Base-by-base conservation (phyloP, 1,140 invertebrate genomes). In the Atta texana region DNA sequence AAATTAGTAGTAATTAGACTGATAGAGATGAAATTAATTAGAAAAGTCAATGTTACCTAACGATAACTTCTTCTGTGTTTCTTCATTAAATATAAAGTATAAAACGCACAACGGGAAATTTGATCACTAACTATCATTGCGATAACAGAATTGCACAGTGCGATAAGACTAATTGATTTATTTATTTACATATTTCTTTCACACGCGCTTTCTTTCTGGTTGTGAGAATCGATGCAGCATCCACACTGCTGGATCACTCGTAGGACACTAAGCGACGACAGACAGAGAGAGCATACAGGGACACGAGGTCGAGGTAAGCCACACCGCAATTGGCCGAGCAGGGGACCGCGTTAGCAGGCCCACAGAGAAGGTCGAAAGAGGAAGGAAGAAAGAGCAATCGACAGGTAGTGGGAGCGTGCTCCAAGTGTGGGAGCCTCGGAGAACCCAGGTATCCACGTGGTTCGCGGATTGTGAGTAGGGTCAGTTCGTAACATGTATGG, bases 221-320 rank as follows among this genome's bases (percentile, higher is more conserved):
- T 55, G 34, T 39, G 57, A 84, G 57, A 86, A 87, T 90, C 84
- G 85, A 39, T 28, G 57, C 91, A 91, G 91, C 88, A 92, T 92
- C 92, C 92, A 88, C 76, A 84, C 93, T 71, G 92, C 89, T 75
- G 91, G 91, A 92, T 89, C 92, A 93, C 92, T 90, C 86, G 89
- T 91, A 88, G 89, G 90, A 90, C 86, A 93, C 93, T 93, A 90
- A 93, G 78, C 90, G 88, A 89, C 87, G 88, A 88, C 88, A 92
- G 89, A 92, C 78, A 90, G 84, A 75, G 86, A 91, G 81, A 78
- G 63, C 61, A 87, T 81, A 85, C 72, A n/a, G 28, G 72, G 61
- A 89, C 92, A 89, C 88, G 90, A 91, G 91, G 84, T 88, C 89
- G 92, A 93, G 92, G 91, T 93, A 88, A 92, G 91, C 87, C 64